These are phyloP conservation scores for Homarus gammarus DNA, from an alignment of 2,888 invertebrate species.

Conservation along the genomic window DNA sequence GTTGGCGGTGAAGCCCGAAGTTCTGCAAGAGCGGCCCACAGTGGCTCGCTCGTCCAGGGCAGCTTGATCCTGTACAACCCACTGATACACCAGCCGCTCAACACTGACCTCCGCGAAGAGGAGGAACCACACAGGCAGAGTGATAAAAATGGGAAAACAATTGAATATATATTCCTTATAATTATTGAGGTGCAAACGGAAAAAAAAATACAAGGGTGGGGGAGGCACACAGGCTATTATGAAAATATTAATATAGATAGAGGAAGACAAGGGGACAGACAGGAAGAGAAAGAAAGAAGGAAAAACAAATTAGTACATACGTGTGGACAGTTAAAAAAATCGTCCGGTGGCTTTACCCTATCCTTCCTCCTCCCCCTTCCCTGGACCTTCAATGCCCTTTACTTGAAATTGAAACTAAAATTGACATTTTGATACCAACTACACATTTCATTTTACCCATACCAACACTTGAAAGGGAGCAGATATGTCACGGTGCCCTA, in stretches of 20 bases:
- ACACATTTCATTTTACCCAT: too few relatives aligned
- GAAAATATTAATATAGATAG: not conserved
- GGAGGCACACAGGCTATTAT: not conserved
- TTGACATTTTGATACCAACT: too few relatives aligned
- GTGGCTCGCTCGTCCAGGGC: constrained; percentile 55
- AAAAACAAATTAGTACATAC: too few relatives aligned
- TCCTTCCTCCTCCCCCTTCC: too few relatives aligned
- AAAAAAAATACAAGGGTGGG: constrained; percentile 7
- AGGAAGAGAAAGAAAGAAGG: not conserved
- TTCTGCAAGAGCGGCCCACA: constrained; percentile 44
- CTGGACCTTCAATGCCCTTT: too few relatives aligned
- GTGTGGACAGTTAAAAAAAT: too few relatives aligned
- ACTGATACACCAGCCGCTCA: constrained; percentile 58
- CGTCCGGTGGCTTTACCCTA: too few relatives aligned
- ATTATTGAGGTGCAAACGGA: constrained; percentile 3
- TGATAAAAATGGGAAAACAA: not conserved
- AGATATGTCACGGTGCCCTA: too few relatives aligned
- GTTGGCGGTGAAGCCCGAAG: constrained; percentile 60
- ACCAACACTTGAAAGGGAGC: too few relatives aligned
- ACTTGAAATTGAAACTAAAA: too few relatives aligned
- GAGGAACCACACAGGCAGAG: not conserved
- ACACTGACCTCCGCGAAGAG: constrained; percentile 1
- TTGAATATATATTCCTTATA: too few relatives aligned
- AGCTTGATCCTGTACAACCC: constrained; percentile 52
- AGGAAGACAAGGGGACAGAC: not conserved